Base-by-base conservation (phyloP, 2,888 invertebrate species). In the Scotopteryx bipunctaria region DNA sequence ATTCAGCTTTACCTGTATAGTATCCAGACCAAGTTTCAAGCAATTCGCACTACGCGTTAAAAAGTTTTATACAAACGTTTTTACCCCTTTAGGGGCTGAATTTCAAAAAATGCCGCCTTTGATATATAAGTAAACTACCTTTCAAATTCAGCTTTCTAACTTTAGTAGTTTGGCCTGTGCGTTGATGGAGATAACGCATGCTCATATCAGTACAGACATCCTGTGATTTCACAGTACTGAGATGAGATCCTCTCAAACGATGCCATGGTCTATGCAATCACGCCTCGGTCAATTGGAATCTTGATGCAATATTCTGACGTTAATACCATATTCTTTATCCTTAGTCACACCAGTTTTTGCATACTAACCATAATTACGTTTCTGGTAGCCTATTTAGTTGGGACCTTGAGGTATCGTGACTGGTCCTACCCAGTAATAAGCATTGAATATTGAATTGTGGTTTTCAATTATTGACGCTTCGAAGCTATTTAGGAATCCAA, bases 341-440 rank as follows among this genome's bases (percentile, higher is more conserved):
- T 51, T 44, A 57, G 53, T 57, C 51, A 57, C 48, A 38, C 27
- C n/a, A 23, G 17, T 58, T 58, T 61, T 58, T 54, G 40, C 53
- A 19, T 27, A 25, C 19, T 19, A 41, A 50, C 61, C 57, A 69
- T 71, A 76, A 82, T 80, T 76, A 75, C 76, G 65, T 70, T 78
- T 76, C 73, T 74, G 71, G 72, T 74, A 72, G 64, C 63, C 71
- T 66, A 76, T 79, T 80, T 73, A 74, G 73, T 67, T 41, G 53
- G 66, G 64, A 68, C 79, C 81, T 83, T 82, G 82, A 70, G 58
- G 59, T 53, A 66, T 83, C 82, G 83, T 83, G 83, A 82, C 81
- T 74, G 73, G 69, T 62, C 66, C 66, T 70, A 63, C 60, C 55
- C 69, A 67, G 66, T 69, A 71, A 72, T 65, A 67, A 71, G 63